Conservation (phyloP, 1,140 invertebrate genomes). For the Drosophila pandora region DNA sequence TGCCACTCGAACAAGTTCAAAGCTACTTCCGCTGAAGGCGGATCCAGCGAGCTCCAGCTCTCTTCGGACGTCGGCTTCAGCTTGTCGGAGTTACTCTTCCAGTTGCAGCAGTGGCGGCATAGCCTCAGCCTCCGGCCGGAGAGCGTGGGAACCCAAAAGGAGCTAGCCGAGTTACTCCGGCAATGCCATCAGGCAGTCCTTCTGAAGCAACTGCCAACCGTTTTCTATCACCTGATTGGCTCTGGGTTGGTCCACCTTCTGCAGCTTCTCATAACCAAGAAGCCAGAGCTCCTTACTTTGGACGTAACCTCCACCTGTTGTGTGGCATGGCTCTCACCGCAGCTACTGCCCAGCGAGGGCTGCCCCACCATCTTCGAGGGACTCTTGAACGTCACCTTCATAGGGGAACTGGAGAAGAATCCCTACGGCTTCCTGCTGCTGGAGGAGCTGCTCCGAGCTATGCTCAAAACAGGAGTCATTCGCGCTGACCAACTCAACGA, state of each 20-base stretch:
- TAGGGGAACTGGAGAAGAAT: conserved; percentile 42
- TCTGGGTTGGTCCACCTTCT: conserved; percentile 57
- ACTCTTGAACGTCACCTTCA: conserved; percentile 59
- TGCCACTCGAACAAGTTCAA: conserved; percentile 56
- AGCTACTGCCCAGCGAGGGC: conserved; percentile 13
- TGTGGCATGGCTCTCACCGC: conserved; percentile 40
- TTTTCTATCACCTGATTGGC: conserved; percentile 67
- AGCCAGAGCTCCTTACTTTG: conserved; percentile 28
- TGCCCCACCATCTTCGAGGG: conserved; percentile 44
- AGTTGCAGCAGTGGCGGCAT: conserved; percentile 73
- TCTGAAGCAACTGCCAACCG: conserved; percentile 47
- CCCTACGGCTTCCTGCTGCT: conserved; percentile 38
- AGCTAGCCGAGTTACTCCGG: conserved; percentile 25
- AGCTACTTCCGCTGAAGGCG: background rate
- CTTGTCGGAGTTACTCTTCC: conserved; percentile 59
- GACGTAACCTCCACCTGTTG: conserved; percentile 36
- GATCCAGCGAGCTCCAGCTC: conserved; percentile 50
- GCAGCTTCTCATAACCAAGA: conserved; percentile 63
- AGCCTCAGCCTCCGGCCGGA: conserved; percentile 51
- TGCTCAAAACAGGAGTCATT: conserved; percentile 57
- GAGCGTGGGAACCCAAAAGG: conserved; percentile 8
- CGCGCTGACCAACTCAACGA: conserved; percentile 58
- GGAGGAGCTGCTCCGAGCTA: conserved; percentile 41
- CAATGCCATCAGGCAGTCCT: conserved; percentile 16
- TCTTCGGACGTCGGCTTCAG: conserved; percentile 15